Base-by-base conservation (phyloP, 2,797 vertebrate species). In the Gobionotothen gibberifrons region DNA sequence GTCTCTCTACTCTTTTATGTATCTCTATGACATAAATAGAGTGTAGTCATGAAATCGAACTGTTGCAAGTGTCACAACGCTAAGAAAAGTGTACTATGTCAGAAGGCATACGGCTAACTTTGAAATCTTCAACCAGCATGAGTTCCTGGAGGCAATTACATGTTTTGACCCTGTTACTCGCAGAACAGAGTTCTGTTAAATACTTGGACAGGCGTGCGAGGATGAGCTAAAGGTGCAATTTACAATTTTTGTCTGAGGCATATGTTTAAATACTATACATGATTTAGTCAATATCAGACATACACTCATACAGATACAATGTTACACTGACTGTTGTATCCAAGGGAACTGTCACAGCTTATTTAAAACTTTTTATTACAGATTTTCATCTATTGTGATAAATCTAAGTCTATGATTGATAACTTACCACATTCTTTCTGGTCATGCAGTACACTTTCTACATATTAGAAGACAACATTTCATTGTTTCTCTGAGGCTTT, bases 41-140 rank as follows among this genome's bases (percentile, higher is more conserved):
- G 42, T 12, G 61, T n/a, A 47, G 8, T 47, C n/a, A 42, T 62
- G 56, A 19, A 66, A 62, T 55, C n/a, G 17, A 53, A 60, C 16
- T 29, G 11, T 42, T 57, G 5, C 14, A 36, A 62, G 17, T 26
- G 44, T 61, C n/a, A 54, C 6, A 4, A 54, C 16, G 22, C 6
- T 9, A 36, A 36, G 32, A 36, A 9, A 36, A 36, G 32, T 5
- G 2, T 36, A 60, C 14, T 59, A 9, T 14, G 42, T 47, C 15
- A 40, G 13, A 17, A 54, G 40, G 3, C 11, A 53, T 10, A 5
- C 48, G 17, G 0, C 29, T 4, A 43, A 55, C 43, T 56, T 32
- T 61, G 19, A 61, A 42, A 40, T n/a, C 15, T 10, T 68, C 2
- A 47, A 47, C 2, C 3, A 68, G 13, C 48, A 54, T 1, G 48